Evolutionary conservation across 2,888 invertebrate species (phyloP).

Genomic region (Coenonympha arcania): DNA sequence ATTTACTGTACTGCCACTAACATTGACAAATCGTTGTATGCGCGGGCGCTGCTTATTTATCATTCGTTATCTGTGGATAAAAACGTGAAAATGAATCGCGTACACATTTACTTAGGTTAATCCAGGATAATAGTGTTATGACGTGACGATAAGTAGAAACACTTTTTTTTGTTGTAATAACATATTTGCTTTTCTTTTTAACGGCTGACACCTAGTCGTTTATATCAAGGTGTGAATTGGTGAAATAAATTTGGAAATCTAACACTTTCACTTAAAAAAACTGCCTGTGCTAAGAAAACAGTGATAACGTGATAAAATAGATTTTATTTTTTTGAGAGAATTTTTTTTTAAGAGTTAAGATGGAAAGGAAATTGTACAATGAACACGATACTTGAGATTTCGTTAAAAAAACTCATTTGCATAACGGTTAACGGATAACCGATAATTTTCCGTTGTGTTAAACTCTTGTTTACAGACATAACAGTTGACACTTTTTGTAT

Average conservation of each 20-base stretch:
- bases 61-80: background rate
- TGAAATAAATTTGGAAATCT: too few relatives aligned
- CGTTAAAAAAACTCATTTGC: background rate
- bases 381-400: background rate
- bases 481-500: background rate
- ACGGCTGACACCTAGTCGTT: background rate
- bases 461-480: background rate
- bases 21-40: slow-evolving; percentile 47
- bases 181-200: slow-evolving; percentile 1
- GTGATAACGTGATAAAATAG: too few relatives aligned
- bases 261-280: too few relatives aligned
- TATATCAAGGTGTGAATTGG: background rate
- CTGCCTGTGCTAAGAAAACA: too few relatives aligned
- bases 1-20: slow-evolving; percentile 45
- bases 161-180: background rate
- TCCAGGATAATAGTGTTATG: background rate
- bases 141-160: background rate
- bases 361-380: background rate
- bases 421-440: background rate
- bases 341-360: background rate
- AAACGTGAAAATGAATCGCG: background rate
- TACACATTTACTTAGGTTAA: background rate
- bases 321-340: background rate
- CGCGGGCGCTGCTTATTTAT: background rate
- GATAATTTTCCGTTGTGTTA: background rate